Conservation (phyloP, 2,113 vertebrate species). For the Micronycteris hirsuta region DNA sequence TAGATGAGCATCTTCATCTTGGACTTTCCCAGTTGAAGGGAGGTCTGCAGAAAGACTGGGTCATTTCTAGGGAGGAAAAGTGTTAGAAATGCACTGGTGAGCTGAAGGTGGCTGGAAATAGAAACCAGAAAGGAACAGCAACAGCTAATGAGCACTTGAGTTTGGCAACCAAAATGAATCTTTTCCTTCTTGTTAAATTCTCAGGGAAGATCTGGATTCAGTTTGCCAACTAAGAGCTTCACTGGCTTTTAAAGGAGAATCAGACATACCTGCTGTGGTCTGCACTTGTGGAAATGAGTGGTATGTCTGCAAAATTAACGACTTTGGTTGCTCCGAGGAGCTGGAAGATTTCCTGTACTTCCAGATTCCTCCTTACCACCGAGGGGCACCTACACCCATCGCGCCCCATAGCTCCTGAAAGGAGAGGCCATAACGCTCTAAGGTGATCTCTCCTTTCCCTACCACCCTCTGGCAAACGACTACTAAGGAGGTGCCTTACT, state of each 20-base stretch:
- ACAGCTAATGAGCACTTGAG: background rate
- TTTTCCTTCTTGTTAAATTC: conserved; percentile 26
- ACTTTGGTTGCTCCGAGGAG: conserved; percentile 91
- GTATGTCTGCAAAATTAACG: conserved; percentile 88
- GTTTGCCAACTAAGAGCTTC: background rate
- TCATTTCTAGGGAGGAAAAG: background rate
- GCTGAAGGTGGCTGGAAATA: background rate
- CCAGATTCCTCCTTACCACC: conserved; percentile 69
- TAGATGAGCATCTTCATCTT: background rate
- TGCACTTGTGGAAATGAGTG: conserved; percentile 15
- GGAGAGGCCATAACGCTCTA: conserved; percentile 81
- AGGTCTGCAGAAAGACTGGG: background rate
- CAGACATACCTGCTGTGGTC: background rate
- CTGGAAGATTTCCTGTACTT: conserved; percentile 76
- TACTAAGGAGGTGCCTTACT: conserved; percentile 84
- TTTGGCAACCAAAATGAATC: background rate
- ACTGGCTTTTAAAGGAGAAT: background rate
- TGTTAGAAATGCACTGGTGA: background rate
- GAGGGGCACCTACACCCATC: conserved; percentile 91
- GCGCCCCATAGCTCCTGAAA: conserved; percentile 87
- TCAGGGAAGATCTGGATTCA: background rate
- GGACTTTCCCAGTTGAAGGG: background rate
- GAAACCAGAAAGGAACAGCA: background rate
- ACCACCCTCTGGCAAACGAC: conserved; percentile 91
- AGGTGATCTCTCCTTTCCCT: conserved; percentile 90